phyloP scores from a whole-genome alignment of 2,113 vertebrate species.

The Zeus faber region DNA sequence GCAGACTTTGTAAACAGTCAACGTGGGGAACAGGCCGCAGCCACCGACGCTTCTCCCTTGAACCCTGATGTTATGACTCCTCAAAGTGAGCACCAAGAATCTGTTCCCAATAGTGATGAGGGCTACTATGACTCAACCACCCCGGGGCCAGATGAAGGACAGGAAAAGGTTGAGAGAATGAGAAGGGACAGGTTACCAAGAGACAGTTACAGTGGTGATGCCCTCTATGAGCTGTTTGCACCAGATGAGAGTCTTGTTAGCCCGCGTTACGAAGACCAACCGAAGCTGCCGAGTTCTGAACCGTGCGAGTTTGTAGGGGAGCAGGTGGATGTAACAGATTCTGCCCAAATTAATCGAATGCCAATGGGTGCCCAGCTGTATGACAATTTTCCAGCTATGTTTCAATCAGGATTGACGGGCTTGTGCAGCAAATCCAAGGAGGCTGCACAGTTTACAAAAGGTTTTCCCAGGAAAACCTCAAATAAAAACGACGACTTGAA shows the following conservation, averaged over 20 bases:
- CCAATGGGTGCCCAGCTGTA: slow-evolving; percentile 80
- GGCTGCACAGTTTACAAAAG: slow-evolving; percentile 38
- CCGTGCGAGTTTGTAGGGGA: slow-evolving; percentile 77
- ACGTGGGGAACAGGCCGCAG: slow-evolving; percentile 60
- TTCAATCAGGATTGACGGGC: slow-evolving; percentile 73
- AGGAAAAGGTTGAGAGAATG: slow-evolving; percentile 75
- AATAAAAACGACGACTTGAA: slow-evolving; percentile 47
- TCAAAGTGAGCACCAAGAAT: slow-evolving; percentile 93
- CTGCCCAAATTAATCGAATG: slow-evolving; percentile 73
- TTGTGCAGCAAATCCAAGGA: slow-evolving; percentile 62
- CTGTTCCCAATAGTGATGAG: slow-evolving; percentile 93
- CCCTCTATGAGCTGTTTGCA: slow-evolving; percentile 94
- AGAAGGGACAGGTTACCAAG: slow-evolving; percentile 83
- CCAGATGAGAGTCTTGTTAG: slow-evolving; percentile 86
- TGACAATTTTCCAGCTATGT: slow-evolving; percentile 74
- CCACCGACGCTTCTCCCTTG: slow-evolving; percentile 52
- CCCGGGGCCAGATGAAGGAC: slow-evolving; percentile 86
- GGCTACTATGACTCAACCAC: slow-evolving; percentile 96
- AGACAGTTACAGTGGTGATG: slow-evolving; percentile 96
- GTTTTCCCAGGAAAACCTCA: slow-evolving; percentile 50
- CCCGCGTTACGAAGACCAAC: slow-evolving; percentile 78
- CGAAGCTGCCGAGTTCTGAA: slow-evolving; percentile 66
- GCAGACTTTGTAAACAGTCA: slow-evolving; percentile 55
- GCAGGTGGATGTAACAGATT: slow-evolving; percentile 39
- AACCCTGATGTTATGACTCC: slow-evolving; percentile 82